A percentile compares a stretch with the other conserved stretches of the same genome.
These are phyloP conservation scores for Rhagium mordax DNA, from an alignment of 2,888 invertebrate genomes.

Conservation along the genomic window DNA sequence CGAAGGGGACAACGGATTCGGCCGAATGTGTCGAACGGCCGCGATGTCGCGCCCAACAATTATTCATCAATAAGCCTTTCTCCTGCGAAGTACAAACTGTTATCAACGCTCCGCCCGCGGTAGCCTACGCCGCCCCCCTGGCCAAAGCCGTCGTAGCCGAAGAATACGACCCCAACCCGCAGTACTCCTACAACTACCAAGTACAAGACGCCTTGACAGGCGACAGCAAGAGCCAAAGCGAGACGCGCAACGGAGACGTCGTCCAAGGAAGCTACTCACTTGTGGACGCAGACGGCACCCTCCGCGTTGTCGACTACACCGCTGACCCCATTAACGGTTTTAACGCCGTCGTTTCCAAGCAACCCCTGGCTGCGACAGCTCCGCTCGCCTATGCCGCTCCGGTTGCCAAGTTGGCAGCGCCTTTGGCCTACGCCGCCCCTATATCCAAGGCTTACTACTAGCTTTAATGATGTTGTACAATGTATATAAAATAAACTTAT, in stretches of 20 bases:
- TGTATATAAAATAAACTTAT: too few relatives aligned
- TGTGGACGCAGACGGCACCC: constrained; percentile 76
- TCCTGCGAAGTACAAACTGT: too few relatives aligned
- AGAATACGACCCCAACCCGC: constrained; percentile 68
- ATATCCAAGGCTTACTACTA: constrained; percentile 12
- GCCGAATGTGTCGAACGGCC: too few relatives aligned
- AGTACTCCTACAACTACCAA: constrained; percentile 75
- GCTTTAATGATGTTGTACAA: not conserved
- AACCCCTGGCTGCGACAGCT: constrained; percentile 62
- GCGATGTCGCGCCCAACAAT: too few relatives aligned
- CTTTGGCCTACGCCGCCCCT: constrained; percentile 37
- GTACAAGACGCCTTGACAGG: constrained; percentile 74
- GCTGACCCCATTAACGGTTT: constrained; percentile 73
- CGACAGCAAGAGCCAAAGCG: constrained; percentile 76
- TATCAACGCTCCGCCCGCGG: constrained; percentile 51
- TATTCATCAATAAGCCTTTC: too few relatives aligned
- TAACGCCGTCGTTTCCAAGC: constrained; percentile 74
- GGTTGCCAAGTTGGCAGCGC: constrained; percentile 46
- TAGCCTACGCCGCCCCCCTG: constrained; percentile 46
- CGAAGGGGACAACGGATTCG: too few relatives aligned
- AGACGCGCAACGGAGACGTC: constrained; percentile 75
- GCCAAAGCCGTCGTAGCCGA: constrained; percentile 56
- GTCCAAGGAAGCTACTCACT: constrained; percentile 74
- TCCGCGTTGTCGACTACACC: constrained; percentile 77
- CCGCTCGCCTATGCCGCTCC: constrained; percentile 51